Evolutionary conservation across 2,888 invertebrate species (phyloP), one percentile per base, ranked within the genome.

Genomic region (Platycheirus albimanus): DNA sequence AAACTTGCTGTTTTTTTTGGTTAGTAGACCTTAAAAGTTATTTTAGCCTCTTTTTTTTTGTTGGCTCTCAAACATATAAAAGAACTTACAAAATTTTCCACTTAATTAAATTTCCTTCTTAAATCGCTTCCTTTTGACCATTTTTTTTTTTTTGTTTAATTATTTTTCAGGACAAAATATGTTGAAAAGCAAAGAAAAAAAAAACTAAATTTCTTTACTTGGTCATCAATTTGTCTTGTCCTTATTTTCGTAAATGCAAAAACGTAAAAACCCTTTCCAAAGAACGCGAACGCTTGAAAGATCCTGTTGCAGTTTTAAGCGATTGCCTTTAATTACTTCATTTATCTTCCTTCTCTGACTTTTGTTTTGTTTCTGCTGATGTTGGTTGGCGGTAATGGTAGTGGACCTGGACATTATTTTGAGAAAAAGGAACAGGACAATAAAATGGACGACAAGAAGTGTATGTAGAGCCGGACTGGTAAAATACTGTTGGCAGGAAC

Each of bases 301-400:
- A 41, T 58, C 58, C 58, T 58, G 58, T 58, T 58, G 58, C 58
- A 58, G 24, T 74, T 74, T 74, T 56, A 56, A 66, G 38, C 38
- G 64, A 56, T 74, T 74, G 56, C 49, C 64, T 56, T 58, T 66
- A 74, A 74, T 74, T 74, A 56, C 41, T 49, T 33, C 36, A 47
- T 45, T 64, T 54, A 47, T 47, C 47, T 30, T 71, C 30, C 4
- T 54, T 54, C 15, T 58, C 13, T 41, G 56, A 13, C 7, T n/a
- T 8, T 13, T 13, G 20, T 41, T 41, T 58, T 24, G 6, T 20
- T 36, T 15, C 7, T 19, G 3, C 6, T 5, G 24, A 33, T 33
- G 30, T 1, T 41, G 10, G 6, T 28, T 36, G 7, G 30, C 19
- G 38, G 19, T 38, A 38, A 6, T 8, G n/a, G n/a, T n/a, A n/a